Base-by-base conservation (phyloP, 2,113 vertebrate genomes). In the Cyanoderma ruficeps region DNA sequence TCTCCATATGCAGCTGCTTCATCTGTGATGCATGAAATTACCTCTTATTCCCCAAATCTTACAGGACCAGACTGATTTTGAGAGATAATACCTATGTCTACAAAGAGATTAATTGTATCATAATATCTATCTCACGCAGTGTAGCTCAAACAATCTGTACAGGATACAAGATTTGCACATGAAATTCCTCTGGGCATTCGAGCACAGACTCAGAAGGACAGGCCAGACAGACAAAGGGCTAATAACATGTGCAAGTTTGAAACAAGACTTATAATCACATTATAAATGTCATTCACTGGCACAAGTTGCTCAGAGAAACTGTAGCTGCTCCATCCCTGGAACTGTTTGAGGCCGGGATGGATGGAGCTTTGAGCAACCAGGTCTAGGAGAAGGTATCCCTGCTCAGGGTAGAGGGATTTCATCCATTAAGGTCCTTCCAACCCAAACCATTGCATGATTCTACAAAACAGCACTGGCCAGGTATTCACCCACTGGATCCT, bases 11-110 rank as follows among this genome's bases (percentile, higher is more conserved):
- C 75, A 93, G 70, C 89, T 90, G 82, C 61, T 90, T 90, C 87
- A 83, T 52, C 95, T 90, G 82, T 42, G 53, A 79, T 90, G 23
- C 70, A 91, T 83, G 93, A 83, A 39, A 78, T 85, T 16, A 88
- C 63, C 59, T 76, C 42, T 76, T 74, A 60, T 24, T 88, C 63
- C 28, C 75, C 57, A 85, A 53, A 64, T 60, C 46, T 80, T 76
- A 83, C 33, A 93, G 25, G n/a, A 30, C 10, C 31, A 87, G 75
- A 31, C 85, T 72, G 90, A 75, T 93, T 87, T 64, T 49, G 46
- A 90, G 59, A 88, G 46, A 46, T 49, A 90, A 92, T 7, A 64
- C 15, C 4, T 17, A 76, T 18, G 50, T 64, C 70, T 53, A 64
- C 49, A n/a, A 79, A 63, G 46, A 68, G 3, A 90, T 41, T 39